Percentiles rank a stretch among this genome's conserved stretches.
Conservation (phyloP, 1,140 invertebrate genomes). For the Trinorchestia longiramus region DNA sequence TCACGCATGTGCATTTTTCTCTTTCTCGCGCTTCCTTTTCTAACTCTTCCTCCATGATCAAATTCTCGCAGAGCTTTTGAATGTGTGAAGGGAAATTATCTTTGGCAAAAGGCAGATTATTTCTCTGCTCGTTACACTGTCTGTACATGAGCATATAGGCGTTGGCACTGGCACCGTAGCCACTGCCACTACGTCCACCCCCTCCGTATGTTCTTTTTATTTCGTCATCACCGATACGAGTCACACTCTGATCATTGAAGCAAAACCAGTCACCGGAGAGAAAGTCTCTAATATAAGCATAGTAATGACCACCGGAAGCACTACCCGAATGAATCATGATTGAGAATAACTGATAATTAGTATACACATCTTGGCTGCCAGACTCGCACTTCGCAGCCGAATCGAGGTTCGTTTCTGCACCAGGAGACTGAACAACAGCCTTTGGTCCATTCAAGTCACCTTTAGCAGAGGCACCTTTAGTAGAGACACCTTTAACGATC, state of each 20-base stretch:
- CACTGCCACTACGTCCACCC: conserved; percentile 76
- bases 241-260: conserved; percentile 85
- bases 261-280: conserved; percentile 82
- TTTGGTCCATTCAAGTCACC: not conserved
- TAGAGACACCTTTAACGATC: too few relatives aligned
- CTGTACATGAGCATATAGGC: conserved; percentile 95
- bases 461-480: not conserved
- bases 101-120: conserved; percentile 76
- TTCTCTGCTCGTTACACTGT: conserved; percentile 81
- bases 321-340: conserved; percentile 95
- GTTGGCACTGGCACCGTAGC: conserved; percentile 87
- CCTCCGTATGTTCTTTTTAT: conserved; percentile 89
- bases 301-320: conserved; percentile 93
- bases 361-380: not conserved
- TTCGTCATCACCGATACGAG: conserved; percentile 81
- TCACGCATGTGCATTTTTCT: conserved; percentile 77
- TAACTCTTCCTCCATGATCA: conserved; percentile 75
- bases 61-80: conserved; percentile 42
- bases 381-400: not conserved
- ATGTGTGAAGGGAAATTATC: conserved; percentile 31
- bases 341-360: conserved; percentile 86
- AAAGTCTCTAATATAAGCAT: conserved; percentile 93
- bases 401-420: not conserved
- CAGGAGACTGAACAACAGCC: not conserved
- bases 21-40: conserved; percentile 75